phyloP scores from a whole-genome alignment of 1,140 invertebrate genomes.

The Acromyrmex charruanus region DNA sequence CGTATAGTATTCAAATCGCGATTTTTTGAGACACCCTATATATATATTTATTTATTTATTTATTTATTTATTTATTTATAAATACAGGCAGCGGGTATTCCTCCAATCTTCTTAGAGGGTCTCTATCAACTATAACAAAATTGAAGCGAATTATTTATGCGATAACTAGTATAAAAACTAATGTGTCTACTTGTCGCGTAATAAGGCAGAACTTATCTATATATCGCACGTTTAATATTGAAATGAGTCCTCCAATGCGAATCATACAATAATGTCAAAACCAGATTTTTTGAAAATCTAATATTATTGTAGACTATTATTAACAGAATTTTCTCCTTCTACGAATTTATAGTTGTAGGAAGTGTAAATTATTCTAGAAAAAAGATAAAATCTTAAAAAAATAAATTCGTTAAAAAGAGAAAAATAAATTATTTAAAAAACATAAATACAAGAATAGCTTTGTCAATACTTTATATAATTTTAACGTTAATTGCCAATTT shows the following conservation, averaged over 20 bases:
- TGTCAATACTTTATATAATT: neutral
- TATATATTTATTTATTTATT: constrained; percentile 40
- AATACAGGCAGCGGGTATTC: constrained; percentile 47
- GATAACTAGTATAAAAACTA: constrained; percentile 65
- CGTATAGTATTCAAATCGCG: too few relatives aligned
- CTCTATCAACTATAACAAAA: constrained; percentile 69
- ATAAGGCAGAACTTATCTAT: constrained; percentile 51
- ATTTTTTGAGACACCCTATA: neutral
- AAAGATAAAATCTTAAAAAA: neutral
- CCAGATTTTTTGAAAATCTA: neutral
- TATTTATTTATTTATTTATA: constrained; percentile 51
- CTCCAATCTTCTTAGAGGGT: constrained; percentile 34
- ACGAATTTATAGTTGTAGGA: neutral
- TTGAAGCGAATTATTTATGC: constrained; percentile 56
- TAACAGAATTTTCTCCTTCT: neutral
- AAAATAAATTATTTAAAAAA: constrained; percentile 9
- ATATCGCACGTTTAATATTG: constrained; percentile 35
- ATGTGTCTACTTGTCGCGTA: constrained; percentile 61
- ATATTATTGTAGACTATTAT: too few relatives aligned
- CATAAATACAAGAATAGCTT: neutral
- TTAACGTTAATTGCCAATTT: neutral
- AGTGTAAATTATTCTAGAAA: neutral
- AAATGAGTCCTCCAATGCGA: constrained; percentile 10
- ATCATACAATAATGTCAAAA: neutral
- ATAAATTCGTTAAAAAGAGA: neutral